Percentiles rank a stretch among this genome's conserved stretches.
Evolutionary conservation across 1,140 invertebrate genomes (phyloP).

Genomic region (Diabrotica undecimpunctata): DNA sequence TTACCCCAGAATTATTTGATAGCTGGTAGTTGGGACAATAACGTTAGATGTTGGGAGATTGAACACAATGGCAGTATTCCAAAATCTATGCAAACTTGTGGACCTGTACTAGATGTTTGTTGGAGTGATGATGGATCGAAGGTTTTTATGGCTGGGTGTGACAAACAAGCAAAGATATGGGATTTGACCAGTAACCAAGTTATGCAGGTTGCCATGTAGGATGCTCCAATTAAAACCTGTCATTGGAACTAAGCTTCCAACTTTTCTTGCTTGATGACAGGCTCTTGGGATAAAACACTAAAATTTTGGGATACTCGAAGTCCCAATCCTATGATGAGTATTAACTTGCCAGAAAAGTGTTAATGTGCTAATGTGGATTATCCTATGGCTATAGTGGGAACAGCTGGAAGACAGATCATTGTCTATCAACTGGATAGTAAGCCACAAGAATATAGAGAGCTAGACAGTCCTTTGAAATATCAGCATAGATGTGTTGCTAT

Average conservation of each 20-base stretch:
- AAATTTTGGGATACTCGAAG: slow-evolving; percentile 97
- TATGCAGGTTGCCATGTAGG: slow-evolving; percentile 92
- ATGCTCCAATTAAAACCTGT: slow-evolving; percentile 93
- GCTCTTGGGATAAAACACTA: slow-evolving; percentile 98
- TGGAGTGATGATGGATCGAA: slow-evolving; percentile 85
- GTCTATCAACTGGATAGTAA: slow-evolving; percentile 93
- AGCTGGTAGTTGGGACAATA: slow-evolving; percentile 96
- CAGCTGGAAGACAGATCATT: slow-evolving; percentile 84
- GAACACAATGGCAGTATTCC: slow-evolving; percentile 87
- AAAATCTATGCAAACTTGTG: slow-evolving; percentile 96
- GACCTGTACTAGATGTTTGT: slow-evolving; percentile 89
- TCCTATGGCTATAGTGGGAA: slow-evolving; percentile 96
- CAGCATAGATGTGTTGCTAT: slow-evolving; percentile 93
- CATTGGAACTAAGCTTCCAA: slow-evolving; percentile 95
- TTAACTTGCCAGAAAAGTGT: slow-evolving; percentile 87
- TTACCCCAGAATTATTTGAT: slow-evolving; percentile 88
- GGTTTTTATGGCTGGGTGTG: slow-evolving; percentile 90
- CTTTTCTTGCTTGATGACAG: slow-evolving; percentile 97
- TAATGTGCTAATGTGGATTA: slow-evolving; percentile 98
- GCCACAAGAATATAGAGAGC: slow-evolving; percentile 87
- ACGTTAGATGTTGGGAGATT: slow-evolving; percentile 96
- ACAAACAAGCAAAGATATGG: slow-evolving; percentile 99
- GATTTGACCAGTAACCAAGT: slow-evolving; percentile 93
- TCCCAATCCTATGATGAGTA: slow-evolving; percentile 82
- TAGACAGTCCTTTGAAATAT: slow-evolving; percentile 95